A percentile compares a stretch with the other conserved stretches of the same genome.
Evolutionary conservation across 2,113 vertebrate species (phyloP).

Genomic region (Halichoeres trimaculatus): DNA sequence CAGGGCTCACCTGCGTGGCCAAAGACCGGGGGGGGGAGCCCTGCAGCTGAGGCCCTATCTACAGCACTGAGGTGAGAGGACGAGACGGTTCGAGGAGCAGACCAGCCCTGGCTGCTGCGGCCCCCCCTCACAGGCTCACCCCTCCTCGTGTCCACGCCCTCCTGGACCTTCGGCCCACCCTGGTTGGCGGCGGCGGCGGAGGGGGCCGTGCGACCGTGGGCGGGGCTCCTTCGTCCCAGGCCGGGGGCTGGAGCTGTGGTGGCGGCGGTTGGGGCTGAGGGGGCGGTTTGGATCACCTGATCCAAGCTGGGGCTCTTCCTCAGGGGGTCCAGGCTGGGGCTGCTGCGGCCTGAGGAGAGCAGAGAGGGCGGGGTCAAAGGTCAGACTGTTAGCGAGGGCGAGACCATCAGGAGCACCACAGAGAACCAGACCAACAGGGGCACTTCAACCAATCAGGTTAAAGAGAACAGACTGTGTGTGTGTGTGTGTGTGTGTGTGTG

Average conservation of each 20-base stretch:
- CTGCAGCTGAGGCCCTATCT: constrained; percentile 46
- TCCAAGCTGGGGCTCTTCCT: constrained; percentile 92
- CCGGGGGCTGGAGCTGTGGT: constrained; percentile 76
- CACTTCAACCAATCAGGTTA: too few relatives aligned
- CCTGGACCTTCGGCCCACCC: constrained; percentile 75
- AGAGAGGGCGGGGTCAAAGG: too few relatives aligned
- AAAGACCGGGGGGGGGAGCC: constrained; percentile 42
- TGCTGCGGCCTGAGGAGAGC: constrained; percentile 85
- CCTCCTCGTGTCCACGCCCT: constrained; percentile 86
- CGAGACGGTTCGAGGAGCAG: constrained; percentile 32
- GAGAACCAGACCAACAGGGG: too few relatives aligned
- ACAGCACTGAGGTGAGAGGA: constrained; percentile 36
- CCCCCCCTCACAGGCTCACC: constrained; percentile 78
- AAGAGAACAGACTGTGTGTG: too few relatives aligned
- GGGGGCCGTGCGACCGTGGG: constrained; percentile 60
- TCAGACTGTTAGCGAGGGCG: background rate
- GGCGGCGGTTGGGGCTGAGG: constrained; percentile 72
- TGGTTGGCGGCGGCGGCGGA: constrained; percentile 17
- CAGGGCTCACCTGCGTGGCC: constrained; percentile 60
- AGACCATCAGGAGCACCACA: too few relatives aligned
- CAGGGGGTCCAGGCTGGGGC: constrained; percentile 88
- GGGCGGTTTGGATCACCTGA: constrained; percentile 86
- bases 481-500: too few relatives aligned
- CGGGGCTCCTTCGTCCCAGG: constrained; percentile 87
- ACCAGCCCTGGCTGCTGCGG: constrained; percentile 30